A percentile compares a stretch with the other conserved stretches of the same genome.
Conservation (phyloP, 2,888 invertebrate genomes). For the Schizotus pectinicornis region DNA sequence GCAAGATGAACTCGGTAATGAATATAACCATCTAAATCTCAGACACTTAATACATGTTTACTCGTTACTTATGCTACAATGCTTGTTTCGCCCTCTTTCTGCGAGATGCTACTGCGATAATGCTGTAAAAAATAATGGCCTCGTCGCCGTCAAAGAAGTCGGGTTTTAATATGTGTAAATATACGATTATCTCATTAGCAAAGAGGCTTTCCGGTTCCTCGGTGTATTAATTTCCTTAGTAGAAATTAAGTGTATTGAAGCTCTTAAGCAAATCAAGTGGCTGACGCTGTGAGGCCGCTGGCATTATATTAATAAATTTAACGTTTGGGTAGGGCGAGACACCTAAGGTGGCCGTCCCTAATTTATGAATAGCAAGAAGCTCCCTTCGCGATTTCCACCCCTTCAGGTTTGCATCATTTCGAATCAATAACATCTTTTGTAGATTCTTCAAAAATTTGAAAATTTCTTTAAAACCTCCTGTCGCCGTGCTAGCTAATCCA, state of each 20-base stretch:
- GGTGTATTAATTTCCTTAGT: constrained; percentile 57
- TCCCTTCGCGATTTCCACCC: too few relatives aligned
- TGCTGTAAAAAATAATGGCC: constrained; percentile 4
- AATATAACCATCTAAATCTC: constrained; percentile 46
- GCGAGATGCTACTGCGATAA: neutral
- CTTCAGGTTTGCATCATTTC: neutral
- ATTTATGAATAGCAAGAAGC: constrained; percentile 3
- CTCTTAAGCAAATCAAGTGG: constrained; percentile 57
- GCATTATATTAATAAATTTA: constrained; percentile 49
- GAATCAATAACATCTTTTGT: constrained; percentile 1
- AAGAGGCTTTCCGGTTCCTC: constrained; percentile 50
- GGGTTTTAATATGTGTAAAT: constrained; percentile 22
- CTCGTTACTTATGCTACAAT: neutral
- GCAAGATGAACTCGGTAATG: constrained; percentile 52
- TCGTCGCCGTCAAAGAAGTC: constrained; percentile 2
- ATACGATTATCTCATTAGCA: constrained; percentile 51
- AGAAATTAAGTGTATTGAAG: constrained; percentile 55
- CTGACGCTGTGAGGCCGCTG: constrained; percentile 48
- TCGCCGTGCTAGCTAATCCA: neutral
- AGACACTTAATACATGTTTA: constrained; percentile 8
- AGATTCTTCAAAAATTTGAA: neutral
- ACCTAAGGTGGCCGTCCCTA: constrained; percentile 22
- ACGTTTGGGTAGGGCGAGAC: constrained; percentile 46
- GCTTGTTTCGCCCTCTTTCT: constrained; percentile 1
- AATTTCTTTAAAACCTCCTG: neutral